Conservation (phyloP, 2,113 vertebrate species). For the Cyphomyrus plagiostoma region DNA sequence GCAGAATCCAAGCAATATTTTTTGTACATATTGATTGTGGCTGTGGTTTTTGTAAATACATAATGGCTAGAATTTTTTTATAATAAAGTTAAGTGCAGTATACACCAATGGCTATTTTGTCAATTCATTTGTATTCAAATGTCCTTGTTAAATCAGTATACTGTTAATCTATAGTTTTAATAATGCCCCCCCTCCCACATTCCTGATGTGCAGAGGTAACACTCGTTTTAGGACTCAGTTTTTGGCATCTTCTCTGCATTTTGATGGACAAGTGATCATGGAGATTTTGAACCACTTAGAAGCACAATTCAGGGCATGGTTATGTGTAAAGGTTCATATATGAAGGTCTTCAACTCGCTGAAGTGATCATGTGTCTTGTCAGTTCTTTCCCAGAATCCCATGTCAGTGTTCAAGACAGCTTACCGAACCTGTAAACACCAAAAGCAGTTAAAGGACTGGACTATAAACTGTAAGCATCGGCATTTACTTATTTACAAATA, state of each 20-base stretch:
- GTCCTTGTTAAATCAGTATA: background rate
- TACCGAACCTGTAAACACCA: background rate
- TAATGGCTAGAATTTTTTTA: slow-evolving; percentile 29
- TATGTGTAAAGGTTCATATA: background rate
- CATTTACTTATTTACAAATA: background rate
- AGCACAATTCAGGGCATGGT: background rate
- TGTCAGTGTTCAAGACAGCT: background rate
- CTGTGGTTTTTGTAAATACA: slow-evolving; percentile 36
- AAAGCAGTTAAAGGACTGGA: background rate
- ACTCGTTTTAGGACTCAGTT: too few relatives aligned
- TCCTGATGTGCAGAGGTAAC: too few relatives aligned
- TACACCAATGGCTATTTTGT: background rate
- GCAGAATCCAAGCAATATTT: slow-evolving; percentile 17
- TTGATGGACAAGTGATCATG: background rate
- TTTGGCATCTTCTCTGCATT: too few relatives aligned
- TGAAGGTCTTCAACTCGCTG: background rate
- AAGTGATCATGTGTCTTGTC: background rate
- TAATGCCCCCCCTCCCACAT: background rate
- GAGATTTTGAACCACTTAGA: background rate
- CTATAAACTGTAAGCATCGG: background rate
- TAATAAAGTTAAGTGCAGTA: slow-evolving; percentile 22
- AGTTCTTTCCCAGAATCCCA: background rate
- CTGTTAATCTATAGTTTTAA: background rate
- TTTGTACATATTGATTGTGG: slow-evolving; percentile 28
- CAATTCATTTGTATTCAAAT: background rate